Evolutionary conservation across 2,113 vertebrate species (phyloP).

Genomic region (Apaloderma vittatum): DNA sequence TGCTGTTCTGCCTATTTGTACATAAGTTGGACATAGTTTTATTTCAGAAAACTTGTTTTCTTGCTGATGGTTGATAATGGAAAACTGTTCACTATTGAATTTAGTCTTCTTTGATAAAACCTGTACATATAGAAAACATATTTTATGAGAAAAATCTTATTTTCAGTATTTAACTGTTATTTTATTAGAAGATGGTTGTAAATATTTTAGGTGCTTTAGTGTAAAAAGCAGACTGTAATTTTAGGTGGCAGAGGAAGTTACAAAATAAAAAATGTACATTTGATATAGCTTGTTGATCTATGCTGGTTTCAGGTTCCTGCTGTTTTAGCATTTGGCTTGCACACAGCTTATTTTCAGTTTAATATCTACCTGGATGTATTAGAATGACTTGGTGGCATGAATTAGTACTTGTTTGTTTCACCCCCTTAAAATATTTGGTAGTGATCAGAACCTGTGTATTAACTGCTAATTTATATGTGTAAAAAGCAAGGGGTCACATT

Average conservation of each 20-base stretch:
- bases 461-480: slow-evolving; percentile 42
- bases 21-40: slow-evolving; percentile 30
- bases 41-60: slow-evolving; percentile 49
- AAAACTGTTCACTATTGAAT: slow-evolving; percentile 72
- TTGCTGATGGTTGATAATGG: slow-evolving; percentile 63
- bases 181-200: slow-evolving; percentile 87
- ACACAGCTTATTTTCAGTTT: slow-evolving; percentile 57
- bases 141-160: slow-evolving; percentile 87
- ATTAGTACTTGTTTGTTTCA: not conserved
- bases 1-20: slow-evolving; percentile 73
- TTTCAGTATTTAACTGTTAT: slow-evolving; percentile 88
- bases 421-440: not conserved
- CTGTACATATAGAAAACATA: slow-evolving; percentile 84
- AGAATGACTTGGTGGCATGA: slow-evolving; percentile 42
- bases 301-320: slow-evolving; percentile 71
- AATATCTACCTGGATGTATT: slow-evolving; percentile 55
- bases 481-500: slow-evolving; percentile 52
- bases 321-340: slow-evolving; percentile 47
- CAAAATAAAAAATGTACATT: slow-evolving; percentile 75
- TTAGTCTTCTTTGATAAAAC: slow-evolving; percentile 78
- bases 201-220: slow-evolving; percentile 85
- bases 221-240: slow-evolving; percentile 82
- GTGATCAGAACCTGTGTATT: slow-evolving; percentile 37
- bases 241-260: slow-evolving; percentile 75
- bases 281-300: slow-evolving; percentile 72